Base-by-base conservation (phyloP, 2,113 vertebrate genomes). In the Antennarius striatus region DNA sequence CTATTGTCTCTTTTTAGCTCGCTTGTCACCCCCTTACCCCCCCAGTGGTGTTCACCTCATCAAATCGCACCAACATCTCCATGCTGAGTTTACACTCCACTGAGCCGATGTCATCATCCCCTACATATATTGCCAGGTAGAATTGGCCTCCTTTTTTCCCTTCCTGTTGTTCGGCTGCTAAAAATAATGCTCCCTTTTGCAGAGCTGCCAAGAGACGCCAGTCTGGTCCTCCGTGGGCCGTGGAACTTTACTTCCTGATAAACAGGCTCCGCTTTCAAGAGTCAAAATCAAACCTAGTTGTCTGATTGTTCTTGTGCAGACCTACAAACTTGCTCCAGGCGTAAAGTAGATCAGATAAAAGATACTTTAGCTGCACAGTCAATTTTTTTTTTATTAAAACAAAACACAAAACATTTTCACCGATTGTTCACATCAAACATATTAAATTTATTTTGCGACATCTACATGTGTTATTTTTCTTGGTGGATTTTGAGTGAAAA, bases 91-190 rank as follows among this genome's bases (percentile, higher is more conserved):
- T 86, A 86, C 90, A 86, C 84, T 87, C 82, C 79, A 73, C 88
- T 88, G 89, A 84, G 84, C 71, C 66, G 36, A 75, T 89, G 88
- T 91, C 90, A 89, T 91, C 89, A 91, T 89, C 83, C 22, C 81
- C 80, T 84, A 79, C 83, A 82, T 68, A 73, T 90, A 89, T 90
- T 88, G 89, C 89, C 90, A 92, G 92, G 91, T 92, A 90, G 90
- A 91, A 77, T 84, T 94, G 92, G 91, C 91, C 92, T 90, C 90
- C 75, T 92, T 92, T 93, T 89, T 36, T 36, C 80, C 60, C 86
- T 91, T 93, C 93, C 91, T 91, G 90, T 93, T 91, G 91, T 90
- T 92, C 79, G 56, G 59, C 71, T 76, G 77, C 93, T 93, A 93
- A 89, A 93, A 92, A 93, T 93, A 94, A 90, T 85, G 43, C 75